Percentiles rank a stretch among this genome's conserved stretches.
Conservation (phyloP, 2,797 vertebrate species). For the Gallinago nigripennis region DNA sequence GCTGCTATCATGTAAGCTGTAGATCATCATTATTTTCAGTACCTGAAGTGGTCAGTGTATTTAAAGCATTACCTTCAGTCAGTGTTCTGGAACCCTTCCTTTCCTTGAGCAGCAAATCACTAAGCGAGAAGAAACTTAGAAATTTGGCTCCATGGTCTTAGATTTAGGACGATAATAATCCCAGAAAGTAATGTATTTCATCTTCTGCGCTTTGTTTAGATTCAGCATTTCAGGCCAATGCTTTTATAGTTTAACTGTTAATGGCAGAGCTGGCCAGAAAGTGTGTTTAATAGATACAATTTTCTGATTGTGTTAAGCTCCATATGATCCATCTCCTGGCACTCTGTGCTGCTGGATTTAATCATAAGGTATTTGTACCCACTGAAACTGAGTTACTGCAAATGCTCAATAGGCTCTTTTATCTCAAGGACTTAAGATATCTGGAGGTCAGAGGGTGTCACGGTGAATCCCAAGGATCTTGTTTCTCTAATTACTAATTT, state of each 20-base stretch:
- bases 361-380: neutral
- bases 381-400: constrained; percentile 7
- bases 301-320: constrained; percentile 12
- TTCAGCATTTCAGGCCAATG: neutral
- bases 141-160: neutral
- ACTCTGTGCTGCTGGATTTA: constrained; percentile 1
- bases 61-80: neutral
- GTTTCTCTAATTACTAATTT: constrained; percentile 55
- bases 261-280: neutral
- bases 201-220: neutral
- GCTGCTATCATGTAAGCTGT: neutral
- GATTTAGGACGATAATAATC: neutral
- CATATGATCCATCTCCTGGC: neutral
- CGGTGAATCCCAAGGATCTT: neutral
- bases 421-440: constrained; percentile 26
- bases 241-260: neutral
- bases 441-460: constrained; percentile 20
- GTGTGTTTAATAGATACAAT: neutral
- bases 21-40: neutral
- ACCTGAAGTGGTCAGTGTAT: neutral
- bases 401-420: constrained; percentile 15
- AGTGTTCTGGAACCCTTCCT: constrained; percentile 1
- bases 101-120: neutral
- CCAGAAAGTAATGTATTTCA: neutral
- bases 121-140: neutral